phyloP scores from a whole-genome alignment of 2,888 invertebrate species.

The Hipparchia semele region DNA sequence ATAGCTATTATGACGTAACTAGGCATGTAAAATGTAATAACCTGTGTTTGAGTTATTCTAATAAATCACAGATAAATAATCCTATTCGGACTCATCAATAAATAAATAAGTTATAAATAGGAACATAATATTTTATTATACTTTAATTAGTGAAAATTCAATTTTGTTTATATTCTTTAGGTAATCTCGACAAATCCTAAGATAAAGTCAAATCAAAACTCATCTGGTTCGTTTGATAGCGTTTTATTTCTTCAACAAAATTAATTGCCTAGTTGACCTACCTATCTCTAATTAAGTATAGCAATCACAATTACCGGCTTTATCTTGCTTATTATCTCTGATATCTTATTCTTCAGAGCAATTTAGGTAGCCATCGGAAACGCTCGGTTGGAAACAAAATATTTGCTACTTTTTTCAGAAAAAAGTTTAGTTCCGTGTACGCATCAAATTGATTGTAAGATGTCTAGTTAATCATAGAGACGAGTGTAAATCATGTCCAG shows the following conservation, averaged over 20 bases:
- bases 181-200: too few relatives aligned
- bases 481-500: slow-evolving; percentile 40
- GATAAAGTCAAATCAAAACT: too few relatives aligned
- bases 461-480: slow-evolving; percentile 34
- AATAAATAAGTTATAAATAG: too few relatives aligned
- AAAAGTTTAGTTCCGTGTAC: slow-evolving; percentile 13
- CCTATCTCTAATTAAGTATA: slow-evolving; percentile 9
- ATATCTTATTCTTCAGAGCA: slow-evolving; percentile 11
- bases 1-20: too few relatives aligned
- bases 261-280: slow-evolving; percentile 2
- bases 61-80: too few relatives aligned
- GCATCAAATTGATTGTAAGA: slow-evolving; percentile 19
- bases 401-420: slow-evolving; percentile 10
- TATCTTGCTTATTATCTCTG: slow-evolving; percentile 15
- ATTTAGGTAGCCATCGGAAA: slow-evolving; percentile 19
- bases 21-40: too few relatives aligned
- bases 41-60: too few relatives aligned
- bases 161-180: too few relatives aligned
- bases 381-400: slow-evolving; percentile 20
- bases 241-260: background rate
- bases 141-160: too few relatives aligned
- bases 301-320: slow-evolving; percentile 8
- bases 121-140: too few relatives aligned
- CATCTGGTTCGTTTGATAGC: too few relatives aligned
- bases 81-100: too few relatives aligned